A percentile compares a stretch with the other conserved stretches of the same genome.
phyloP scores from a whole-genome alignment of 2,797 vertebrate genomes.

The Valencia hispanica region DNA sequence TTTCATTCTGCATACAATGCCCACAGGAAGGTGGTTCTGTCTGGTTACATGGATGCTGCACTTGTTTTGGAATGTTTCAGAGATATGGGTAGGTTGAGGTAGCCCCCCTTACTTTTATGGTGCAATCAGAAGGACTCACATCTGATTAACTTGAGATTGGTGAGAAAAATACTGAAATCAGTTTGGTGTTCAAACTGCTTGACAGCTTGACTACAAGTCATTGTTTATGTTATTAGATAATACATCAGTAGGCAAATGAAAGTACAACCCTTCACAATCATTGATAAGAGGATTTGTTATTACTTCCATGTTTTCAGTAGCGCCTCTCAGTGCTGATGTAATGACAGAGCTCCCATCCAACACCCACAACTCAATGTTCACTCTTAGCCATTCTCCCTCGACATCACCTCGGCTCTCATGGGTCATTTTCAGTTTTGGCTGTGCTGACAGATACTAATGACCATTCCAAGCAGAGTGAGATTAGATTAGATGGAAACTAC shows the following conservation, averaged over 20 bases:
- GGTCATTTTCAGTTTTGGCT: slow-evolving; percentile 40
- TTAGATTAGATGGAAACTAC: slow-evolving; percentile 38
- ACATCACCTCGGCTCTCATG: slow-evolving; percentile 43
- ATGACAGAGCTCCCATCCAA: slow-evolving; percentile 27
- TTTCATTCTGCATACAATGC: slow-evolving; percentile 67
- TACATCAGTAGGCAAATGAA: slow-evolving; percentile 1
- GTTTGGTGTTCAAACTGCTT: slow-evolving; percentile 9
- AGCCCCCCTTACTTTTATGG: slow-evolving; percentile 53
- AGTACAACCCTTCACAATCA: not conserved
- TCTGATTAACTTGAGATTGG: not conserved
- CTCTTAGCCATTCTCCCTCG: slow-evolving; percentile 29
- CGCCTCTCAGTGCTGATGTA: slow-evolving; percentile 1
- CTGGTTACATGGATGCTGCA: slow-evolving; percentile 42
- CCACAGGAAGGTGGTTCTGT: slow-evolving; percentile 62
- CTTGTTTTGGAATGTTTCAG: slow-evolving; percentile 49
- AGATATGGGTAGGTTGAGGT: slow-evolving; percentile 37
- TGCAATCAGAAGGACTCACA: slow-evolving; percentile 35
- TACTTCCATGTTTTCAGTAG: slow-evolving; percentile 13
- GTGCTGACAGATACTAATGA: slow-evolving; percentile 63
- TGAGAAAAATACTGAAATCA: slow-evolving; percentile 12
- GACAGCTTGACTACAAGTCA: not conserved
- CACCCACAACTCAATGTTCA: slow-evolving; percentile 27
- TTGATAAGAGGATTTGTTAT: slow-evolving; percentile 1
- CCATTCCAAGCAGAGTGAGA: slow-evolving; percentile 51
- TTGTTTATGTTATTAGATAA: not conserved